Evolutionary conservation across 1,140 invertebrate species (phyloP), one percentile per base, ranked within the genome.

Genomic region (Penaeus chinensis): DNA sequence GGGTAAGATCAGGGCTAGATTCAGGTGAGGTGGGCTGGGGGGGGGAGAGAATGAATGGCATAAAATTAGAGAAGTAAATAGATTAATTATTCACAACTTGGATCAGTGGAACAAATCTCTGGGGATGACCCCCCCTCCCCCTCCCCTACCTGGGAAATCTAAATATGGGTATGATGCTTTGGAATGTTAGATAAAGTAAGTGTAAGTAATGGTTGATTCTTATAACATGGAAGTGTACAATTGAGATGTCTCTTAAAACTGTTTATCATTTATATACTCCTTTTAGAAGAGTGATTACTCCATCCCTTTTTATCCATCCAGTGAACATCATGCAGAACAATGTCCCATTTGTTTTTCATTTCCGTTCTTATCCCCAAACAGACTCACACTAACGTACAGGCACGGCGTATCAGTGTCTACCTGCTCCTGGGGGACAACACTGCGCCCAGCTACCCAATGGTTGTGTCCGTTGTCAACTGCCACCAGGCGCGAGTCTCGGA

Each of bases 401-500:
- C 95, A 10, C 96, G 96, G 91, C 96, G 95, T 90, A 93, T 94
- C 78, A 92, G 92, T 60, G 94, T 99, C 89, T 99, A 96, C 91
- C 94, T 98, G 91, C 97, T 95, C 78, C 97, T 98, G 95, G 92
- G 97, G 22, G 85, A 87, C 22, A 74, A 87, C n/a, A 80, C 81
- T 37, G 61, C 69, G 7, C 80, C 85, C 16, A 87, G 71, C 61
- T 98, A 97, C 93, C 97, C 97, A 0, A 93, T 99, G 91, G 93
- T 95, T 91, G 95, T 99, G 27, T 94, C 94, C 89, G 96, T 98
- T 62, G 93, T 97, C 84, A 94, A 95, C 47, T 95, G 94, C 91
- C 80, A 82, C 27, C 85, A 87, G 74, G 97, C 98, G 32, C 98
- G 96, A 93, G 96, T 99, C 61, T 93, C 95, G 90, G 97, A 99